phyloP scores from a whole-genome alignment of 2,797 vertebrate species.

The Gymnocypris eckloni region DNA sequence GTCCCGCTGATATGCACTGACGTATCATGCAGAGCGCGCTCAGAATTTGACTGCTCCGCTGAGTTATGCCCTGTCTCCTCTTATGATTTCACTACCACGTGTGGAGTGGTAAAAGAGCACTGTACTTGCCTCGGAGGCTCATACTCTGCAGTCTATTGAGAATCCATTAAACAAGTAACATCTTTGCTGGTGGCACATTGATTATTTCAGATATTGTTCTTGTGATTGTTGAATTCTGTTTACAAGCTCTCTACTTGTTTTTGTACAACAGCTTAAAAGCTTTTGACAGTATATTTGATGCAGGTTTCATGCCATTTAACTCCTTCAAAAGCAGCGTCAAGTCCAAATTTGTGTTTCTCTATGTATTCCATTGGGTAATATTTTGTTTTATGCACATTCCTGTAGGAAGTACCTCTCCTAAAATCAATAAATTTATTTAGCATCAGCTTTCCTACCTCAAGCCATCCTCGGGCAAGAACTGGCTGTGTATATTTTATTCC shows the following conservation, averaged over 20 bases:
- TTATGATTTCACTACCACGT: slow-evolving; percentile 40
- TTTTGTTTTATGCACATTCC: slow-evolving; percentile 22
- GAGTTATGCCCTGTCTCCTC: slow-evolving; percentile 49
- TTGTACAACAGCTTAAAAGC: background rate
- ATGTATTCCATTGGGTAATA: background rate
- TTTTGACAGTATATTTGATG: background rate
- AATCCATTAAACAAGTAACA: slow-evolving; percentile 27
- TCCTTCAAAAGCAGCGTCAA: background rate
- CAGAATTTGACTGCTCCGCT: slow-evolving; percentile 35
- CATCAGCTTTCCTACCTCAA: slow-evolving; percentile 27
- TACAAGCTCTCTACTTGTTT: slow-evolving; percentile 23
- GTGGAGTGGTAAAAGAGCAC: slow-evolving; percentile 19
- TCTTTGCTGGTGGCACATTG: slow-evolving; percentile 34
- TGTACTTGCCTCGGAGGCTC: background rate
- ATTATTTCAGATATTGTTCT: slow-evolving; percentile 37
- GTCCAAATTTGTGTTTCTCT: background rate
- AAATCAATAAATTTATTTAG: slow-evolving; percentile 25
- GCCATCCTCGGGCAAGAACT: slow-evolving; percentile 26
- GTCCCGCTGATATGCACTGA: slow-evolving; percentile 45
- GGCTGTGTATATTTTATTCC: slow-evolving; percentile 19
- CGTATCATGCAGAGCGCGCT: slow-evolving; percentile 41
- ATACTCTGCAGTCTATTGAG: slow-evolving; percentile 28
- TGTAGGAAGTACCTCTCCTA: slow-evolving; percentile 1
- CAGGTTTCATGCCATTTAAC: background rate
- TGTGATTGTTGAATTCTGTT: slow-evolving; percentile 23